Evolutionary conservation across 1,140 invertebrate species (phyloP).

Genomic region (Asobara japonica): DNA sequence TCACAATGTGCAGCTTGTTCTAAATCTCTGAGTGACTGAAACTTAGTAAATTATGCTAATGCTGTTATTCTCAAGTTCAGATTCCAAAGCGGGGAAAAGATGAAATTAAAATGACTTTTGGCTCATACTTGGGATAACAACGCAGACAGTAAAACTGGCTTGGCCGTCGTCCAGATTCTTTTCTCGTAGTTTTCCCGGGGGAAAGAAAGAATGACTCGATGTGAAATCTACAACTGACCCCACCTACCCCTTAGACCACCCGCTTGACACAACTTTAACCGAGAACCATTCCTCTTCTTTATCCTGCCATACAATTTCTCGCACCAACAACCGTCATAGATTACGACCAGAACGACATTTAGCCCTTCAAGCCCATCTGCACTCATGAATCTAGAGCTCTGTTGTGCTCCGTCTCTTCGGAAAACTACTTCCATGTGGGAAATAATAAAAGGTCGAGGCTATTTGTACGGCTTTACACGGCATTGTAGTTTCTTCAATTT

Average conservation of each 20-base stretch:
- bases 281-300: slow-evolving; percentile 1
- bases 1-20: no score
- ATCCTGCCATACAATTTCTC: background rate
- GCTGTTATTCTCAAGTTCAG: background rate
- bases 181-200: background rate
- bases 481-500: background rate
- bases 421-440: background rate
- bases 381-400: background rate
- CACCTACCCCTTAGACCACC: background rate
- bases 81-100: background rate
- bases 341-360: background rate
- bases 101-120: slow-evolving; percentile 3
- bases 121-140: slow-evolving; percentile 6
- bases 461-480: background rate
- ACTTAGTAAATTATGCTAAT: background rate
- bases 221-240: background rate
- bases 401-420: background rate
- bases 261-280: background rate
- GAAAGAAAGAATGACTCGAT: slow-evolving; percentile 1
- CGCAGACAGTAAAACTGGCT: slow-evolving; percentile 1
- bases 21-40: background rate
- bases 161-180: slow-evolving; percentile 5
- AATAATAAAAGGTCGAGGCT: background rate
- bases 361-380: background rate
- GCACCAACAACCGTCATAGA: background rate